Evolutionary conservation across 2,888 invertebrate genomes (phyloP), one percentile per base, ranked within the genome.

Genomic region (Caenorhabditis sulstoni): DNA sequence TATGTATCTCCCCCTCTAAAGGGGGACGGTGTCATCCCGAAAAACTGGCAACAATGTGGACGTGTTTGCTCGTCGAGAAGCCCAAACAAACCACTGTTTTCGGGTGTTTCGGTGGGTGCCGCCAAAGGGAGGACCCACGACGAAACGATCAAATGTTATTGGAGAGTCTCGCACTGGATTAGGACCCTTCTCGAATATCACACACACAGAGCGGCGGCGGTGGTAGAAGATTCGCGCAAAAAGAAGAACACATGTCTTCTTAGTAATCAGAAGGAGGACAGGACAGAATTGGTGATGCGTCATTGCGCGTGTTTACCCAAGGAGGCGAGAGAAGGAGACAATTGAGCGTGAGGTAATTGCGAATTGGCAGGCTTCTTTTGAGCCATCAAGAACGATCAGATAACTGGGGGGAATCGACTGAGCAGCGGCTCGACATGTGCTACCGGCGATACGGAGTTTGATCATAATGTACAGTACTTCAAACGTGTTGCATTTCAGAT

Each of bases 121-220:
- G 70, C 29, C 70, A 70, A 70, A 70, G 57, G 65, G 22, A 58
- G 22, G 16, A 55, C n/a, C n/a, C n/a, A n/a, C n/a, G n/a, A n/a
- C n/a, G 41, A 37, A 61, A 62, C 62, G 64, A 64, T 62, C 62
- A 66, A 71, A 62, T 71, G 71, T 71, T 71, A 71, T 71, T 64
- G 47, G 71, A 71, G 55, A 45, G 45, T 7, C 22, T 29, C 29
- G 18, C 53, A 70, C 55, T 70, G 70, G 70, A 70, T 70, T 71
- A 64, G 62, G 52, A 23, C 20, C 11, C 18, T 53, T 1, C 16
- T 71, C 64, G 49, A 35, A 71, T 71, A 57, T 71, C 71, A 71
- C 61, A 70, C 22, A 61, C 71, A 71, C 61, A 70, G 37, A 61
- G 71, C 71, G 71, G 71, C 71, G 53, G n/a, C n/a, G n/a, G n/a